phyloP scores from a whole-genome alignment of 2,113 vertebrate species.

The Mormyrus iriodes region DNA sequence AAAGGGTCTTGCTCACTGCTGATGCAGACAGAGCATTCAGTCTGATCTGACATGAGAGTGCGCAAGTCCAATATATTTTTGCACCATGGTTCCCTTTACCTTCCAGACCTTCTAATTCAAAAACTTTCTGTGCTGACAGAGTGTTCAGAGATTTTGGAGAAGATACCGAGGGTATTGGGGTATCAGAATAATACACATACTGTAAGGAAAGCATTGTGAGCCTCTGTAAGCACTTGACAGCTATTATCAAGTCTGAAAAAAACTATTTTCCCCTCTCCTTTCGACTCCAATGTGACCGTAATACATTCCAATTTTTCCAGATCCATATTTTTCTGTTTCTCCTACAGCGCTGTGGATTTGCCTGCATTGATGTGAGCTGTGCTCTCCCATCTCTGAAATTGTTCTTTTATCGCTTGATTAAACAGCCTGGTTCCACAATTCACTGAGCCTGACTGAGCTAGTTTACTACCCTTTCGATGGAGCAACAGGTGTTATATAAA shows the following conservation, averaged over 20 bases:
- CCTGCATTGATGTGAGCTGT: not conserved
- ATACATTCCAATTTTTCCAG: not conserved
- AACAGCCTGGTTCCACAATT: not conserved
- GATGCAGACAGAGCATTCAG: constrained; percentile 18
- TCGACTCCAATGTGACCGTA: not conserved
- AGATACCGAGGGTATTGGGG: not conserved
- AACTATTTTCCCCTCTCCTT: not conserved
- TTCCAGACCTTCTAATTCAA: constrained; percentile 31
- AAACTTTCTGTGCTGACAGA: constrained; percentile 13
- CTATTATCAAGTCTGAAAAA: not conserved
- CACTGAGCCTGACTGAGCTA: not conserved
- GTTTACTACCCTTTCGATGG: not conserved
- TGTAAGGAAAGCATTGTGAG: constrained; percentile 3
- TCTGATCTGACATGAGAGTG: constrained; percentile 24
- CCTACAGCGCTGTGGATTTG: not conserved
- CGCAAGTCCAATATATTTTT: constrained; percentile 21
- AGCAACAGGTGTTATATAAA: not conserved
- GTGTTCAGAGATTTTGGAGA: not conserved
- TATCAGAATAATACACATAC: constrained; percentile 9
- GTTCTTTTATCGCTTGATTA: constrained; percentile 13
- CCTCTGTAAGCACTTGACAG: not conserved
- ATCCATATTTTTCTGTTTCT: not conserved
- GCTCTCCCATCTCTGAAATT: not conserved
- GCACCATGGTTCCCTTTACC: constrained; percentile 21
- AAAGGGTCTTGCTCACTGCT: constrained; percentile 32